Base-by-base conservation (phyloP, 2,113 vertebrate species). In the Lampris megalopsis region DNA sequence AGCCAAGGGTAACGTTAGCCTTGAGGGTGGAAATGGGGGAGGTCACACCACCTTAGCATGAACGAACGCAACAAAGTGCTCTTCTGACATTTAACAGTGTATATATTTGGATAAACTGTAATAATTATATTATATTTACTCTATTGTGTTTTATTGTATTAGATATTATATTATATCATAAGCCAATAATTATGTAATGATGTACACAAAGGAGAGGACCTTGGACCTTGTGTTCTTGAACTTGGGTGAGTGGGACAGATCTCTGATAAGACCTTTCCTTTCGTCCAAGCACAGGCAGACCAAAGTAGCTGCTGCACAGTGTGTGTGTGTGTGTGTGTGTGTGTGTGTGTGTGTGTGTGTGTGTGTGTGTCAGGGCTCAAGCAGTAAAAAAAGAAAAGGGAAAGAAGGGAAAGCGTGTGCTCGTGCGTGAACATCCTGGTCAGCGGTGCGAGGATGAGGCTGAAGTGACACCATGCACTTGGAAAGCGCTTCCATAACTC, bases 201-300 rank as follows among this genome's bases (percentile, higher is more conserved):
- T 76, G 83, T 84, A 68, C 66, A 89, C 88, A 89, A 83, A 81
- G 71, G 70, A 61, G 54, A 65, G 79, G 73, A 73, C 87, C 85
- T 84, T 85, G 77, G 77, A 84, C 87, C 75, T 49, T 0, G 65
- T 73, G 81, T 85, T 90, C 89, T 85, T 88, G 79, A 82, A 82
- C 83, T 79, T 75, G 71, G 62, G 50, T 54, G 73, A 83, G 73
- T 54, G 48, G 47, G 64, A 82, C 68, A 67, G 75, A 76, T 71
- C 61, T 60, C 38, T 24, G 86, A 89, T 86, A 84, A 89, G 84
- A 63, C 50, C 35, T 82, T 70, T 73, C 49, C 53, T 75, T 82
- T 73, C 43, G 82, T 47, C 61, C 85, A 83, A 48, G 67, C 43
- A 42, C 37, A 42, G 83, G 81, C 82, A 83, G 74, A 77, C 2